Evolutionary conservation across 2,797 vertebrate species (phyloP), one percentile per base, ranked within the genome.

Genomic region (Phoxinus dragarum): DNA sequence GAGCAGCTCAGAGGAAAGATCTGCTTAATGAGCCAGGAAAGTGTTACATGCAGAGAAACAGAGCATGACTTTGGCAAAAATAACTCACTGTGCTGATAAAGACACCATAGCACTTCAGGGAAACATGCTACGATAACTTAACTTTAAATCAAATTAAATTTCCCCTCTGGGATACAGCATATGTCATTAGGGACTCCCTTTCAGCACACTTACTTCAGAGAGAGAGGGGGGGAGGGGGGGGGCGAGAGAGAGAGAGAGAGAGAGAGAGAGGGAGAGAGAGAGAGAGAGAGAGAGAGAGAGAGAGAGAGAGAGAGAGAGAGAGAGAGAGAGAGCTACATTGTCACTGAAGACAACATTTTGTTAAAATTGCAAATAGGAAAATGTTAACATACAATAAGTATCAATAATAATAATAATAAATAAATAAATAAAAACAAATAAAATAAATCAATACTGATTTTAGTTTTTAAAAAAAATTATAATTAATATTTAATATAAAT

Each of bases 21-120:
- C 31, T 23, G 23, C 31, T 27, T 40, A 84, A 74, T 83, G 59
- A 49, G 81, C 81, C 71, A 52, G 81, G 38, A 64, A 64, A 74
- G 81, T 74, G 72, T 75, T 83, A 38, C 59, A 36, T 67, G 23
- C 27, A 59, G 40, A 75, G 80, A 82, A 82, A 44, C 56, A 61
- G 71, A 64, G 81, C 40, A 34, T 61, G 71, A 64, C 56, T 34
- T 74, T 79, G 42, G 21, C 36, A 17, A 19, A 64, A 27, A 74
- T 73, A 64, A 59, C n/a, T 16, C 52, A 34, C n/a, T 44, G 52
- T 23, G n/a, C 68, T 47, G 68, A 82, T 82, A 82, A 82, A 82
- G 52, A 11, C 80, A 44, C 79, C 6, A 19, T 38, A 52, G 47
- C 47, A 54, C 68, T 72, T 59, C 52, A 42, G 36, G 67, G 68